Conservation (phyloP, 2,888 invertebrate genomes). For the Meteorus cinctellus region DNA sequence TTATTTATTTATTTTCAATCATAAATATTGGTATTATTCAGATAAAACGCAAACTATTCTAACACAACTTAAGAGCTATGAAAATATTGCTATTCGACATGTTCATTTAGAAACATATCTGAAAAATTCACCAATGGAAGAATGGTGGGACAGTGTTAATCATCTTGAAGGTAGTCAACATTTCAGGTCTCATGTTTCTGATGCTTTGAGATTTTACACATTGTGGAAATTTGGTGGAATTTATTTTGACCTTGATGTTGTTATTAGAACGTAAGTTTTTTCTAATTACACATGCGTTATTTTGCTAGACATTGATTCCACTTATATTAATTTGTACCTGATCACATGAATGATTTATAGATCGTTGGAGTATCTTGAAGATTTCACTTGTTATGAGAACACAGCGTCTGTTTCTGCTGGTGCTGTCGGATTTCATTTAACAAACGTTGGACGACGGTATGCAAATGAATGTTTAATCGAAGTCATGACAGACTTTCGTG, state of each 20-base stretch:
- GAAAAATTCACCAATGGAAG: conserved; percentile 75
- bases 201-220: conserved; percentile 77
- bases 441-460: conserved; percentile 75
- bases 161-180: conserved; percentile 74
- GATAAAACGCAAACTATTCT: conserved; percentile 43
- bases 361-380: conserved; percentile 74
- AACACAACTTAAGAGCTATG: conserved; percentile 64
- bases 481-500: conserved; percentile 73
- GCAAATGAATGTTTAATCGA: conserved; percentile 75
- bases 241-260: conserved; percentile 81
- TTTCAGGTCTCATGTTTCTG: conserved; percentile 76
- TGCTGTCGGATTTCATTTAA: conserved; percentile 76
- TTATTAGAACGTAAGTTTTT: conserved; percentile 72
- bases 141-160: conserved; percentile 71
- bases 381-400: conserved; percentile 77
- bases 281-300: background rate
- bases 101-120: conserved; percentile 74
- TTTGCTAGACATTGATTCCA: background rate
- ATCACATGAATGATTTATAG: conserved; percentile 59
- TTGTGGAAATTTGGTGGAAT: conserved; percentile 83
- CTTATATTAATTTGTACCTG: background rate
- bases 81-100: conserved; percentile 73
- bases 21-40: conserved; percentile 59
- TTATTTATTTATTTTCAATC: conserved; percentile 73
- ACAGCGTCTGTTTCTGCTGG: conserved; percentile 77